Conservation (phyloP, 2,797 vertebrate genomes). For the Zalophus californianus region DNA sequence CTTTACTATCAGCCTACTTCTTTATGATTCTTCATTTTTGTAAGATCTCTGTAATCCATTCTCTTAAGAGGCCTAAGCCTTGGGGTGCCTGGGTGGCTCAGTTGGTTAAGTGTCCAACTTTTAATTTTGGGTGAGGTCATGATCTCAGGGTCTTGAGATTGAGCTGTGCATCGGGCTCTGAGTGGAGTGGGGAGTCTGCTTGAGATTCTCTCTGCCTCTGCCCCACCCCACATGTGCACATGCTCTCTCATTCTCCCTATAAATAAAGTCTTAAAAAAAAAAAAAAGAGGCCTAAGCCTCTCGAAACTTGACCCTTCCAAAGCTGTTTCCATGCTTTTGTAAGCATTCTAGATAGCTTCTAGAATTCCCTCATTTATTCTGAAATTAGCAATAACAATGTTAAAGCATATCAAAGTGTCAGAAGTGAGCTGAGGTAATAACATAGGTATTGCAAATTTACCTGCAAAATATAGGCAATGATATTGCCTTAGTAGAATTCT, state of each 20-base stretch:
- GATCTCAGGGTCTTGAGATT: neutral
- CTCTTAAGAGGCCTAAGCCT: conserved; percentile 79
- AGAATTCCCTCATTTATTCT: conserved; percentile 78
- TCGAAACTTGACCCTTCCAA: conserved; percentile 82
- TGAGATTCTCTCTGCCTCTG: neutral
- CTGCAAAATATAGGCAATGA: conserved; percentile 18
- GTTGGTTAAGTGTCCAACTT: neutral
- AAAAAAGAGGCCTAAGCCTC: conserved; percentile 70
- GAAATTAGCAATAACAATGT: conserved; percentile 61
- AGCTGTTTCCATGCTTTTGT: conserved; percentile 80
- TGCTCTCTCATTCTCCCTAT: neutral
- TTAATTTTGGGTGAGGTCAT: neutral
- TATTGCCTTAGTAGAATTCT: conserved; percentile 35
- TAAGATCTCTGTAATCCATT: conserved; percentile 83
- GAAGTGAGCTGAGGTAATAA: neutral
- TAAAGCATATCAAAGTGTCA: conserved; percentile 24
- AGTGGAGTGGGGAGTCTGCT: neutral
- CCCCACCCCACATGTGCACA: no score
- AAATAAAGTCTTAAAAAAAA: neutral
- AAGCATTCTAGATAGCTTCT: conserved; percentile 79
- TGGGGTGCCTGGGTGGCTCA: neutral
- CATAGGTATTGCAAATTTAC: conserved; percentile 29
- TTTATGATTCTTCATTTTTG: conserved; percentile 86
- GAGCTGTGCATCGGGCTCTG: neutral
- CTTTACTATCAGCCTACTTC: conserved; percentile 80